phyloP scores from a whole-genome alignment of 2,797 vertebrate genomes.

The Ambastaia sidthimunki region DNA sequence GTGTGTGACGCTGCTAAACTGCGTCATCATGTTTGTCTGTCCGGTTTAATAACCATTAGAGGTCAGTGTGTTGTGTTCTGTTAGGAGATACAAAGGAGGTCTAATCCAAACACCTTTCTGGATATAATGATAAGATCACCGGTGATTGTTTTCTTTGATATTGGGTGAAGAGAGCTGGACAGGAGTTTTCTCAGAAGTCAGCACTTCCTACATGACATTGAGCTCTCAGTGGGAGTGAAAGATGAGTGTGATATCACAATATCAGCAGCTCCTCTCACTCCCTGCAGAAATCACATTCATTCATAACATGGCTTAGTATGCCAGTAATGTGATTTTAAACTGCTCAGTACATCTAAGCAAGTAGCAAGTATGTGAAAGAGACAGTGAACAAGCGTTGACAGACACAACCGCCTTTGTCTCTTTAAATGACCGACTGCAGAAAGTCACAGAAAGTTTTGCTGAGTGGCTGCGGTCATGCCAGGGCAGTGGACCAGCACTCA shows the following conservation, averaged over 20 bases:
- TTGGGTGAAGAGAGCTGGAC: not conserved
- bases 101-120: conserved; percentile 1
- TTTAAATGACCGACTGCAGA: not conserved
- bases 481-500: too few relatives aligned
- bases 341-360: too few relatives aligned
- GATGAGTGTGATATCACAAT: not conserved
- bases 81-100: not conserved
- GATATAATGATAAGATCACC: not conserved
- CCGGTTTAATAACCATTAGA: conserved; percentile 21
- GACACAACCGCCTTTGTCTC: too few relatives aligned
- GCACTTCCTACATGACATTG: not conserved
- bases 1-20: conserved; percentile 4
- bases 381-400: too few relatives aligned
- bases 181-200: not conserved
- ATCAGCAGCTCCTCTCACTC: not conserved
- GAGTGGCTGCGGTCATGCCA: not conserved
- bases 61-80: not conserved
- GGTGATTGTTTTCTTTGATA: not conserved
- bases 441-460: not conserved
- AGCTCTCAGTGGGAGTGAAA: not conserved
- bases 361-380: not conserved
- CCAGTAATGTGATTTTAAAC: too few relatives aligned
- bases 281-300: too few relatives aligned
- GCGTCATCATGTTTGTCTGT: conserved; percentile 25
- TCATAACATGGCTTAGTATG: too few relatives aligned